Evolutionary conservation across 2,888 invertebrate genomes (phyloP).

Genomic region (Trachelus troglodyta): DNA sequence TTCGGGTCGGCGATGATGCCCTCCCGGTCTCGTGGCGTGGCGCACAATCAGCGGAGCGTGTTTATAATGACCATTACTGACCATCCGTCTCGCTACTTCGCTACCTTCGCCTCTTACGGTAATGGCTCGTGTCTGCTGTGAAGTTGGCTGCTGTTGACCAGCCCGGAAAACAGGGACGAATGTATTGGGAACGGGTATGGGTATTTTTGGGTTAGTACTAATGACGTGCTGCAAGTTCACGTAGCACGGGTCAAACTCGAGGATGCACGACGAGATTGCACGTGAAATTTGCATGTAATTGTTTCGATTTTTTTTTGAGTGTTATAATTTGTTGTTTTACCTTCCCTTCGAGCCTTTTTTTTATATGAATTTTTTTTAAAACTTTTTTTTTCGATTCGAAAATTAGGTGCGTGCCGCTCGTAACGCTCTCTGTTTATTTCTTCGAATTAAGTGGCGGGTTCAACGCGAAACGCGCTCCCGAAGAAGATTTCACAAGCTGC

Average conservation of each 20-base stretch:
- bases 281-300: no score
- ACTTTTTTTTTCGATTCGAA: no score
- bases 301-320: no score
- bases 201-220: neutral
- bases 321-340: no score
- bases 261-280: no score
- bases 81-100: slow-evolving; percentile 55
- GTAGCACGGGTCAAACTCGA: no score
- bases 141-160: slow-evolving; percentile 19
- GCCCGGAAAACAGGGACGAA: neutral
- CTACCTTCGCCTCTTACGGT: slow-evolving; percentile 56
- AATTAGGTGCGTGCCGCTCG: no score
- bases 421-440: no score
- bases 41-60: slow-evolving; percentile 65
- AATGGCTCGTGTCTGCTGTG: slow-evolving; percentile 61
- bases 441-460: no score
- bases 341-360: no score
- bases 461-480: slow-evolving; percentile 9
- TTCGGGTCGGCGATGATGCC: slow-evolving; percentile 66
- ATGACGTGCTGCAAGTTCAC: no score
- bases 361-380: no score
- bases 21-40: slow-evolving; percentile 58
- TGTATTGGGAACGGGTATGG: neutral
- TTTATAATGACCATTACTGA: slow-evolving; percentile 66
- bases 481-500: slow-evolving; percentile 22